Evolutionary conservation across 2,888 invertebrate species (phyloP).

Genomic region (Pristionchus japonicus): DNA sequence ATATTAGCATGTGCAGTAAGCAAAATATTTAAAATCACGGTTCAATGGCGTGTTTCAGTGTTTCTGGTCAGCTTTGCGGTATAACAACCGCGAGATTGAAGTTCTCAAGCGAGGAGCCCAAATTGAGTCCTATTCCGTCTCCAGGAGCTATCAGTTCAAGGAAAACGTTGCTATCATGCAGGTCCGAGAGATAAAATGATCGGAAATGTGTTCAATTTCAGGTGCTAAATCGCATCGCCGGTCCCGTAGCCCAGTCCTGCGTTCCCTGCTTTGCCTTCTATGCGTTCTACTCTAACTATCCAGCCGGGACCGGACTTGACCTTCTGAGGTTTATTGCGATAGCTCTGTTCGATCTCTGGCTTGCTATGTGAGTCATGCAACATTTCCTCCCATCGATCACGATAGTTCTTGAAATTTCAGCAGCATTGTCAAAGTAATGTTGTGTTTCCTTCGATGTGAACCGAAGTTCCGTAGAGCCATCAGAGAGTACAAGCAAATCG

Average conservation of each 20-base stretch:
- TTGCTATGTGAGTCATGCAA: neutral
- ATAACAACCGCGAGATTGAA: neutral
- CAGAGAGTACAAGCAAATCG: neutral
- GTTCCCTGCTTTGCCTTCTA: neutral
- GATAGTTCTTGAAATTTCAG: neutral
- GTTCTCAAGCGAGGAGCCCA: neutral
- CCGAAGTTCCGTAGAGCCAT: neutral
- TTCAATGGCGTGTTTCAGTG: neutral
- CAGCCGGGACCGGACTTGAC: neutral
- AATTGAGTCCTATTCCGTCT: neutral
- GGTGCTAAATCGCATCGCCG: neutral
- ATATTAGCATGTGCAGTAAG: neutral
- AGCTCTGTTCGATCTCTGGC: neutral
- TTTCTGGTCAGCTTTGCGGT: neutral
- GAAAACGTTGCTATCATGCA: neutral
- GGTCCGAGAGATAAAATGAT: neutral
- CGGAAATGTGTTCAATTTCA: too few relatives aligned
- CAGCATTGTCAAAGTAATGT: neutral
- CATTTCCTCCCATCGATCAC: neutral
- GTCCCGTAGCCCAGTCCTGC: neutral
- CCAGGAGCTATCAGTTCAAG: neutral
- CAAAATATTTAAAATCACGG: neutral
- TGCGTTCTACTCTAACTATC: neutral
- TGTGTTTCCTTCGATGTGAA: neutral
- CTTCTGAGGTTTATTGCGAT: neutral